A percentile compares a stretch with the other conserved stretches of the same genome.
phyloP scores from a whole-genome alignment of 2,797 vertebrate species.

The Crocodylus rhombifer region DNA sequence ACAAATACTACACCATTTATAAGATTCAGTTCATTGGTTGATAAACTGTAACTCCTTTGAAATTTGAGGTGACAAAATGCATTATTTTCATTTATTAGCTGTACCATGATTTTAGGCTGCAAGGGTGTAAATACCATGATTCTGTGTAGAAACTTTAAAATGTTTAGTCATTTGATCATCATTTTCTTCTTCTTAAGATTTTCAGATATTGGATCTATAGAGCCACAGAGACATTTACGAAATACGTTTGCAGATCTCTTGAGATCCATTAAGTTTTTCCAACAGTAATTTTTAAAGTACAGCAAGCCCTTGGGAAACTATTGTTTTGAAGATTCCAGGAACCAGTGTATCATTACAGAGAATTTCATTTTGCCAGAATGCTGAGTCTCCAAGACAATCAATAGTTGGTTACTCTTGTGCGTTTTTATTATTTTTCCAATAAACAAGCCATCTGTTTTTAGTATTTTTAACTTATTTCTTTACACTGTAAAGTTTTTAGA shows the following conservation, averaged over 20 bases:
- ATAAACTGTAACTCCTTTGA: neutral
- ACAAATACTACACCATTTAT: neutral
- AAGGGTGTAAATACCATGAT: neutral
- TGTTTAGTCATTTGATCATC: neutral
- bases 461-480: neutral
- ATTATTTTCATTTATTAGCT: neutral
- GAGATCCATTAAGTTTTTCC: neutral
- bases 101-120: neutral
- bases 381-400: neutral
- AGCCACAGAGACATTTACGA: neutral
- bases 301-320: neutral
- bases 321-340: neutral
- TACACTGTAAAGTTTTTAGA: neutral
- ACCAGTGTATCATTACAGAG: neutral
- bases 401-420: neutral
- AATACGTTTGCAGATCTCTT: neutral
- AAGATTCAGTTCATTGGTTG: neutral
- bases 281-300: neutral
- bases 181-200: neutral
- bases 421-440: neutral
- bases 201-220: neutral
- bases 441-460: neutral
- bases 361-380: neutral
- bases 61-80: neutral
- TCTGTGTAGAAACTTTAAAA: neutral